Evolutionary conservation across 1,140 invertebrate genomes (phyloP).

Genomic region (Dufourea novaeangliae): DNA sequence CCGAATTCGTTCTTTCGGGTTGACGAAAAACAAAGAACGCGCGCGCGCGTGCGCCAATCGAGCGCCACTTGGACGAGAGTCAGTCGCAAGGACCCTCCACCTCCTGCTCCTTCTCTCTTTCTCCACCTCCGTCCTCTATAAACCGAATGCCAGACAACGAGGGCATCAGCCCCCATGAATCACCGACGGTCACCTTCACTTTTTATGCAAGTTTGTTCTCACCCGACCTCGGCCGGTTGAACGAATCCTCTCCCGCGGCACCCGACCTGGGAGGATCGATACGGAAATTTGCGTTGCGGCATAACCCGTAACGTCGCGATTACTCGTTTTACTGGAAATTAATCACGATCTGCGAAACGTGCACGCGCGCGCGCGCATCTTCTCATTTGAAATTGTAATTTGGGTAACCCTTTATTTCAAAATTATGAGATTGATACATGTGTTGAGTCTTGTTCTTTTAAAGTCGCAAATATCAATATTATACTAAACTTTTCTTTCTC

Average conservation of each 20-base stretch:
- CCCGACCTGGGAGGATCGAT: constrained; percentile 19
- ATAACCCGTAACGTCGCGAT: background rate
- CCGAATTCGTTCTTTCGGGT: constrained; percentile 17
- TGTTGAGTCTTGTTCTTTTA: no score
- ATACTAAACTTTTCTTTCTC: no score
- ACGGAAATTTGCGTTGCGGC: constrained; percentile 26
- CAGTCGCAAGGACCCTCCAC: constrained; percentile 54
- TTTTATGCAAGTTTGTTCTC: constrained; percentile 77
- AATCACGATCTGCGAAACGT: background rate
- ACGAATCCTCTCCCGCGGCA: constrained; percentile 30
- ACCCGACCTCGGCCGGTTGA: constrained; percentile 56
- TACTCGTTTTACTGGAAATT: background rate
- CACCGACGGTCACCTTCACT: constrained; percentile 78
- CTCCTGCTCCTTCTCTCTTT: constrained; percentile 2
- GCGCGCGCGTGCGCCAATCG: no score
- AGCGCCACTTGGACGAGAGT: constrained; percentile 43
- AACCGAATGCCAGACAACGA: constrained; percentile 76
- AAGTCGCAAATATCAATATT: no score
- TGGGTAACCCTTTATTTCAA: no score
- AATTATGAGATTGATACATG: no score
- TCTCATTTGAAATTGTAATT: no score
- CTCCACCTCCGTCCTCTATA: constrained; percentile 59
- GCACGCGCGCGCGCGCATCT: no score
- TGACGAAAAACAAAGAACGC: constrained; percentile 57
- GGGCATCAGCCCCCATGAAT: constrained; percentile 79